A percentile compares a stretch with the other conserved stretches of the same genome.
phyloP scores from a whole-genome alignment of 92 coral and sea anemone species.

The Paragorgia papillata region DNA sequence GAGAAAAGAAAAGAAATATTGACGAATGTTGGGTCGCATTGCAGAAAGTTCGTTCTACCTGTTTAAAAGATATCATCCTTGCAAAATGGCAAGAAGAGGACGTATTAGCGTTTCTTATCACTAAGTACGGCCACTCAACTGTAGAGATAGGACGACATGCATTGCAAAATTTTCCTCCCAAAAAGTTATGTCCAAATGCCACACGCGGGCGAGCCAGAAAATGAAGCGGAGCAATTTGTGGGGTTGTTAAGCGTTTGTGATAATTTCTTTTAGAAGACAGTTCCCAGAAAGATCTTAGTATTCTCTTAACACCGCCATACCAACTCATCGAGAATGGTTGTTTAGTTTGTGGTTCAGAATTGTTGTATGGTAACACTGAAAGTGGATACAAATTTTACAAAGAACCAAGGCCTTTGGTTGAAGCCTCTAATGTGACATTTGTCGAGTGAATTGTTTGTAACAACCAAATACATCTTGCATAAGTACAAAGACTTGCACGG shows the following conservation, averaged over 20 bases:
- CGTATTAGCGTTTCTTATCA: constrained; percentile 27
- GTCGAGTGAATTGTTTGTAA: constrained; percentile 43
- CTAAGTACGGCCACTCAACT: constrained; percentile 25
- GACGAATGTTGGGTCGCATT: constrained; percentile 23
- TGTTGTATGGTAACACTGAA: constrained; percentile 34
- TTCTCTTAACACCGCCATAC: no score
- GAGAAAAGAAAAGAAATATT: constrained; percentile 13
- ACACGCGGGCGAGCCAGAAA: constrained; percentile 30
- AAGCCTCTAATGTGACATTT: constrained; percentile 42
- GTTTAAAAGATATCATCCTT: no score
- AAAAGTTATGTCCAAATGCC: constrained; percentile 21
- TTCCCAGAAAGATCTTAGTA: no score
- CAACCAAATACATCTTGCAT: constrained; percentile 40
- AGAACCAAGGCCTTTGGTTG: constrained; percentile 37
- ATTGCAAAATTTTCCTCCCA: constrained; percentile 12
- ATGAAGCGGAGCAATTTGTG: constrained; percentile 31
- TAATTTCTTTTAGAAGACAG: neutral
- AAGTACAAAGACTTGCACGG: constrained; percentile 12
- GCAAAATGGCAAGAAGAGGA: neutral
- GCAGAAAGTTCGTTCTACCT: neutral
- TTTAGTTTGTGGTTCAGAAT: constrained; percentile 17
- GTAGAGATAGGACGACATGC: constrained; percentile 22
- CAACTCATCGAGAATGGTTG: constrained; percentile 7
- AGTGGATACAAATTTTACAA: constrained; percentile 37
- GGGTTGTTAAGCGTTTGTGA: constrained; percentile 4